Evolutionary conservation across 2,888 invertebrate genomes (phyloP), one percentile per base, ranked within the genome.

Genomic region (Diachrysia chrysitis): DNA sequence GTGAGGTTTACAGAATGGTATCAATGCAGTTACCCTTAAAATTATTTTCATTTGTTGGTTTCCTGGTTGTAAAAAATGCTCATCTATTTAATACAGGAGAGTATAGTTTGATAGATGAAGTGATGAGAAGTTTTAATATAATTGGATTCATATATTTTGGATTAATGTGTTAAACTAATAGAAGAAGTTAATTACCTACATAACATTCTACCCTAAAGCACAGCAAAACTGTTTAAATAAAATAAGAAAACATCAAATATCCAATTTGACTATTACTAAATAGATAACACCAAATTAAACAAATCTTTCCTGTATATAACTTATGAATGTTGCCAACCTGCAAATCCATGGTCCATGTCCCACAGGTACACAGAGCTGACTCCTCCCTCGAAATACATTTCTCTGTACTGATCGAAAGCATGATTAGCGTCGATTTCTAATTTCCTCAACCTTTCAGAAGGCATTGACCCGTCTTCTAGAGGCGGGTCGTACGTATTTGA

Each of bases 381-480:
- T 1, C 99, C 99, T 63, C 99, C 99, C 93, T 99, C 99, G 92
- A 99, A 99, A 92, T 99, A 99, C 98, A 99, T 98, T 93, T 99
- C 99, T 88, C 99, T 97, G 91, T 99, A 99, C 89, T 99, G 99
- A 93, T 99, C 99, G 90, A 99, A 99, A 16, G 99, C 99, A 89
- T 98, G 97, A 94, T 99, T 99, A 0, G 99, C 99, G 89, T 99
- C 99, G 71, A 99, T 97, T 96, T 99, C 99, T 83, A 99, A 94
- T 92, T 98, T 98, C 72, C 99, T 96, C 84, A 99, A 95, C 83
- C 98, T 97, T 87, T 99, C 99, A 17, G 99, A 99, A 16, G 99
- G 99, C 98, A 99, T 98, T 17, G 99, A 98, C 1, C 99, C 99
- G 96, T 99, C 99, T 92, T 99, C 99, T 78, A 99, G 93, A 0